A percentile compares a stretch with the other conserved stretches of the same genome.
These are phyloP conservation scores for Hemaris fuciformis DNA, from an alignment of 2,888 invertebrate species.

Conservation along the genomic window DNA sequence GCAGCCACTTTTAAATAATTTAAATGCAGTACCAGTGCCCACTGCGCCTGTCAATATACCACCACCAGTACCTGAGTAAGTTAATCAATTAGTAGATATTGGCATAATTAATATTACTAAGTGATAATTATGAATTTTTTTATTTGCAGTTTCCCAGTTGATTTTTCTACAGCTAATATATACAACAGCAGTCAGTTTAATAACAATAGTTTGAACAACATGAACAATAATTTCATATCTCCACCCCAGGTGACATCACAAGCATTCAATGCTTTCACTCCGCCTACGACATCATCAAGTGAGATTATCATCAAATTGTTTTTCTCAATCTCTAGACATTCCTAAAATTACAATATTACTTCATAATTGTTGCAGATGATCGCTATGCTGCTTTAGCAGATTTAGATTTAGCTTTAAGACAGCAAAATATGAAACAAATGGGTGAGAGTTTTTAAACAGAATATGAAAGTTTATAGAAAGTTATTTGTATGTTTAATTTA, in stretches of 20 bases:
- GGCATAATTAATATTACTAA: neutral
- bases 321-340: neutral
- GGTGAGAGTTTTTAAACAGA: slow-evolving; percentile 44
- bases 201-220: slow-evolving; percentile 56
- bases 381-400: slow-evolving; percentile 98
- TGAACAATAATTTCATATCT: slow-evolving; percentile 59
- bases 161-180: slow-evolving; percentile 87
- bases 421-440: slow-evolving; percentile 77
- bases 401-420: slow-evolving; percentile 89
- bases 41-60: slow-evolving; percentile 26
- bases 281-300: slow-evolving; percentile 55
- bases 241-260: slow-evolving; percentile 70
- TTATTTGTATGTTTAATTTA: neutral
- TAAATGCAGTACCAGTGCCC: slow-evolving; percentile 36
- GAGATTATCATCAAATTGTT: slow-evolving; percentile 30
- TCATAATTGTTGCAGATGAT: slow-evolving; percentile 83
- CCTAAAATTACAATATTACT: neutral
- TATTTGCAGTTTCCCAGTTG: slow-evolving; percentile 83
- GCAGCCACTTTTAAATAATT: slow-evolving; percentile 49
- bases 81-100: slow-evolving; percentile 17
- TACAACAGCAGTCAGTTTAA: slow-evolving; percentile 83
- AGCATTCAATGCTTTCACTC: slow-evolving; percentile 56
- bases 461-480: neutral
- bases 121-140: neutral
- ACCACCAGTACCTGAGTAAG: slow-evolving; percentile 71